Percentiles rank a stretch among this genome's conserved stretches.
Conservation (phyloP, 1,140 invertebrate species). For the Drosophila tropicalis region DNA sequence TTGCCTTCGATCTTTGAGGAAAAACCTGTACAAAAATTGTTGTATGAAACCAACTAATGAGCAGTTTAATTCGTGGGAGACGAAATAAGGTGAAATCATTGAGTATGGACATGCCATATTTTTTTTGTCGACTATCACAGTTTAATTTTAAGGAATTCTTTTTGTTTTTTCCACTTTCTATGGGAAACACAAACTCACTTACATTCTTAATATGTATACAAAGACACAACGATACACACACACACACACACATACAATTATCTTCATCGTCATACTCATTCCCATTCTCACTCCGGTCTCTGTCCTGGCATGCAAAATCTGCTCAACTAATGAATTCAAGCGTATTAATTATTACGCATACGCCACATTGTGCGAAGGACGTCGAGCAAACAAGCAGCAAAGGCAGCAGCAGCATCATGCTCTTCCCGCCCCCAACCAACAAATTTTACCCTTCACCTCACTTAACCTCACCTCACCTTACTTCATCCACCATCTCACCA, state of each 20-base stretch:
- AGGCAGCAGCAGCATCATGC: neutral
- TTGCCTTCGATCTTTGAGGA: no score
- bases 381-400: slow-evolving; percentile 42
- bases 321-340: slow-evolving; percentile 81
- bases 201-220: no score
- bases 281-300: slow-evolving; percentile 15
- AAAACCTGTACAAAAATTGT: no score
- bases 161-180: no score
- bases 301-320: slow-evolving; percentile 74
- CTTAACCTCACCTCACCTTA: neutral
- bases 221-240: slow-evolving; percentile 18
- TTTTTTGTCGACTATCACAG: no score
- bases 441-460: slow-evolving; percentile 8
- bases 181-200: no score
- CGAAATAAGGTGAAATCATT: no score
- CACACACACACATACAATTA: neutral
- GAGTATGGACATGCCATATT: no score
- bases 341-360: slow-evolving; percentile 82
- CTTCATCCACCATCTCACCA: neutral
- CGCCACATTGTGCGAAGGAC: slow-evolving; percentile 78
- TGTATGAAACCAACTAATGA: no score
- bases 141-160: neutral
- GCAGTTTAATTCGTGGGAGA: no score
- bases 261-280: slow-evolving; percentile 2
- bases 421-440: neutral